phyloP scores from a whole-genome alignment of 1,140 invertebrate species.

The Grapholita molesta region DNA sequence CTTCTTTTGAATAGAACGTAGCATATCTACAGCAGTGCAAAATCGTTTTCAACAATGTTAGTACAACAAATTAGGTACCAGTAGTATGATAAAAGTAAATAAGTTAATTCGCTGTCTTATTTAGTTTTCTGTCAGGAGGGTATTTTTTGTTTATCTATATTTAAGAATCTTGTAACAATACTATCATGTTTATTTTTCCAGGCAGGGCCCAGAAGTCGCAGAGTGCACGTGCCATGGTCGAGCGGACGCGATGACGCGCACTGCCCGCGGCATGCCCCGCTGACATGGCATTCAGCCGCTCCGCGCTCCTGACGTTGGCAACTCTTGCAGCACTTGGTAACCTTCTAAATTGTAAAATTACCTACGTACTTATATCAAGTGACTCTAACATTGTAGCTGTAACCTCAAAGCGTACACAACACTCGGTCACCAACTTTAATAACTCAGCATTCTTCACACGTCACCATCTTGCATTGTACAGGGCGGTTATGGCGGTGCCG shows the following conservation, averaged over 20 bases:
- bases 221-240: conserved; percentile 45
- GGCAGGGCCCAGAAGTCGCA: conserved; percentile 34
- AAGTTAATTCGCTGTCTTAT: no score
- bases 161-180: neutral
- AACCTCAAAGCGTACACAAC: neutral
- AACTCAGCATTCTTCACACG: neutral
- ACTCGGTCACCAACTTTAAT: neutral
- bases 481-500: neutral
- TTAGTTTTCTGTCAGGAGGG: no score
- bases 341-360: no score
- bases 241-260: conserved; percentile 57
- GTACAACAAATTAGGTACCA: no score
- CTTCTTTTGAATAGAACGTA: no score
- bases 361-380: no score
- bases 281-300: conserved; percentile 73
- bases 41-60: no score
- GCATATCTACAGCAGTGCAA: no score
- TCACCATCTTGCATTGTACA: neutral
- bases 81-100: no score
- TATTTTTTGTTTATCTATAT: no score
- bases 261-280: conserved; percentile 66
- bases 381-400: no score
- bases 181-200: conserved; percentile 19
- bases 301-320: conserved; percentile 69
- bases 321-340: conserved; percentile 71